phyloP scores from a whole-genome alignment of 2,888 invertebrate species.

The Rhaphigaster nebulosa region DNA sequence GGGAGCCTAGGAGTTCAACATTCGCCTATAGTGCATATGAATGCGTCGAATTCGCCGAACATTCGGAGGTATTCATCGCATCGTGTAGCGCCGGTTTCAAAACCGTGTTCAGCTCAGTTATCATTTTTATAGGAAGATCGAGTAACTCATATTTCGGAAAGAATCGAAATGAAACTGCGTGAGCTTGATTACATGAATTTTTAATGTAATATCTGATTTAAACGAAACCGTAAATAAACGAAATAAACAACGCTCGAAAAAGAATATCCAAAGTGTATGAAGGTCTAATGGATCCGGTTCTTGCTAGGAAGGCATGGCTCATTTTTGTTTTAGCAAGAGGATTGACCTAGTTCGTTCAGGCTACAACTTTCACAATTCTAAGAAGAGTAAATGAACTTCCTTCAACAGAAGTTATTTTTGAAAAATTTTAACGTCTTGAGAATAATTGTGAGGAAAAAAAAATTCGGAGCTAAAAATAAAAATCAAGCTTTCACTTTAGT shows the following conservation, averaged over 20 bases:
- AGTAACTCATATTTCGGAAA: no score
- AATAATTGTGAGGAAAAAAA: background rate
- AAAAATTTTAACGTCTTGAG: background rate
- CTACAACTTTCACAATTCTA: slow-evolving; percentile 41
- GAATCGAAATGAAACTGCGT: background rate
- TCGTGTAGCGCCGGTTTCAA: no score
- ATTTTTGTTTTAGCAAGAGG: slow-evolving; percentile 36
- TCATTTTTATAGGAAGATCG: no score
- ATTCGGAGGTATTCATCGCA: no score
- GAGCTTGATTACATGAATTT: background rate
- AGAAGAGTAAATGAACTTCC: slow-evolving; percentile 44
- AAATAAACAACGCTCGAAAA: background rate
- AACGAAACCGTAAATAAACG: background rate
- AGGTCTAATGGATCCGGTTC: background rate
- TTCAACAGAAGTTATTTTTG: background rate
- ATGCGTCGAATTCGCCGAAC: no score
- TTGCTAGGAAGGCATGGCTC: background rate
- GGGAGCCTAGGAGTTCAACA: no score
- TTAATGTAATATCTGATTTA: background rate
- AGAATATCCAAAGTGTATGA: background rate
- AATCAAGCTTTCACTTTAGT: background rate
- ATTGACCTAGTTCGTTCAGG: slow-evolving; percentile 13
- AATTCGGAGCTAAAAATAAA: background rate
- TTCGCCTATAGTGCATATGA: no score
- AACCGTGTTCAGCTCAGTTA: no score